These are phyloP conservation scores for Salticus scenicus DNA, from an alignment of 2,888 invertebrate species.

Conservation along the genomic window DNA sequence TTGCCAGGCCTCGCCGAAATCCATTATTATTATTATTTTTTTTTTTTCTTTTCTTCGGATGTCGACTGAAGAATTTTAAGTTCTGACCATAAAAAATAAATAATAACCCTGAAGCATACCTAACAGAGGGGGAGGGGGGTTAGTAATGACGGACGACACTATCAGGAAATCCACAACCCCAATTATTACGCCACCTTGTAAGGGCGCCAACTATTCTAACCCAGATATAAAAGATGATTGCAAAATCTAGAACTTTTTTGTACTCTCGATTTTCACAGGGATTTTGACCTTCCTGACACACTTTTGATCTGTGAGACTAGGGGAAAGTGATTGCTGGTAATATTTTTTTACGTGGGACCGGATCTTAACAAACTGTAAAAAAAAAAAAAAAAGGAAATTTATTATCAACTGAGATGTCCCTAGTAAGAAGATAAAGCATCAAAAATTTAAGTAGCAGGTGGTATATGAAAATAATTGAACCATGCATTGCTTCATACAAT, in stretches of 20 bases:
- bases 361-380: neutral
- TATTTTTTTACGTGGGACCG: neutral
- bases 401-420: neutral
- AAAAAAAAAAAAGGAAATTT: neutral
- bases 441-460: neutral
- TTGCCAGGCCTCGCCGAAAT: too few relatives aligned
- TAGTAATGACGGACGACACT: neutral
- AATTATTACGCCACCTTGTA: neutral
- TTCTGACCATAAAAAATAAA: too few relatives aligned
- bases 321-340: neutral
- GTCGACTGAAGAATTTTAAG: too few relatives aligned
- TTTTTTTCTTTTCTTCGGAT: too few relatives aligned
- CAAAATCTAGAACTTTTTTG: neutral
- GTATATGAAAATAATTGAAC: neutral
- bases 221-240: neutral
- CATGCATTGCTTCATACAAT: neutral
- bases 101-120: too few relatives aligned
- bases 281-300: conserved; percentile 14
- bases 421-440: neutral
- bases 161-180: neutral
- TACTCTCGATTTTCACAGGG: neutral
- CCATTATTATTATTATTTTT: too few relatives aligned
- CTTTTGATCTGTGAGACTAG: conserved; percentile 9
- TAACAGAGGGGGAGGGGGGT: too few relatives aligned
- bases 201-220: neutral